phyloP scores from a whole-genome alignment of 2,113 vertebrate genomes.

The Alectura lathami region DNA sequence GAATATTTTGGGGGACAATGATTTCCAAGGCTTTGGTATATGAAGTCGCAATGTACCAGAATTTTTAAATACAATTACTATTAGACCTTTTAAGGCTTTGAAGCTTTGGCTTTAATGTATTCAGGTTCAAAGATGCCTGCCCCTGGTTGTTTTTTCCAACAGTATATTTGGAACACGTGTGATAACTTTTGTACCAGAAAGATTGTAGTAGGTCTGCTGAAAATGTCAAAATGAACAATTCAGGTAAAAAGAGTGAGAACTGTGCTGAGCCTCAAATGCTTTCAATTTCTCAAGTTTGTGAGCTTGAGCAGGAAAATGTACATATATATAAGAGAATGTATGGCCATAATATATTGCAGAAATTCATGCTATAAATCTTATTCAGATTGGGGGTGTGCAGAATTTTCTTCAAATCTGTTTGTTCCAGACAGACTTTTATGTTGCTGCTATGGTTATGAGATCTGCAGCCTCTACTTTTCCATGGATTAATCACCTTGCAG shows the following conservation, averaged over 20 bases:
- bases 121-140: not conserved
- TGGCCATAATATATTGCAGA: not conserved
- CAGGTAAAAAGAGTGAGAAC: not conserved
- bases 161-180: not conserved
- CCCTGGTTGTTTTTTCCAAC: not conserved
- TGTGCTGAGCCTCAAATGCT: not conserved
- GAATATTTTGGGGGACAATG: not conserved
- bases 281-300: not conserved
- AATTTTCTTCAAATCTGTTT: not conserved
- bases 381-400: rapidly evolving
- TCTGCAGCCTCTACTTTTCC: not conserved
- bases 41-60: not conserved
- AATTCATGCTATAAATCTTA: not conserved
- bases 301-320: not conserved
- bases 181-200: not conserved
- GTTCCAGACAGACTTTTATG: not conserved
- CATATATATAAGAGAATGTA: not conserved
- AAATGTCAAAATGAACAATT: not conserved
- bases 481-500: not conserved
- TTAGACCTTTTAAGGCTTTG: not conserved
- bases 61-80: not conserved
- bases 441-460: not conserved
- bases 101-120: not conserved
- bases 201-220: not conserved
- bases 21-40: not conserved